Base-by-base conservation (phyloP, 92 coral and sea anemone genomes). In the Plumapathes pennacea region DNA sequence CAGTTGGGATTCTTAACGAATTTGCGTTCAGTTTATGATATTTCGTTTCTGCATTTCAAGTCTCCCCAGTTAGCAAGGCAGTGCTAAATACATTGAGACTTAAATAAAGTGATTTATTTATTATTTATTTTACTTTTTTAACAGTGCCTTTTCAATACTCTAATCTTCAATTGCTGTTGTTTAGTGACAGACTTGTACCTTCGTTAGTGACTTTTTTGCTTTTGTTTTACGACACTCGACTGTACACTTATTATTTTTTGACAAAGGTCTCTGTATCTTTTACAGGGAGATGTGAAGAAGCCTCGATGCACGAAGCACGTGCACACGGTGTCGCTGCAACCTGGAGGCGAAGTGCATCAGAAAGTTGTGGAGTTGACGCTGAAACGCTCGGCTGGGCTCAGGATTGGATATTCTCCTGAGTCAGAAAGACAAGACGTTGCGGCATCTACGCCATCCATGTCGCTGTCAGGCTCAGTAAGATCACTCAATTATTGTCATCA, bases 281-380 rank as follows among this genome's bases (percentile, higher is more conserved):
- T 15, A 2, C 33, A 86, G 95, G 32, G 38, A 27, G 67, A 52
- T 38, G 95, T 86, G 34, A 86, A 86, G 62, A 86, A 86, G 58
- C 95, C 95, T 1, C 62, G 64, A 29, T 49, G 50, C 34, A 85
- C 88, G 39, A 80, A 81, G 58, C 78, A 85, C 46, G 25, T 69
- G 2, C 84, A 85, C 71, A 34, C 58, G 26, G 95, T 85, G 11
- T 38, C 63, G 9, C 85, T 82, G 1, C 74, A 76, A 69, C 81
- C 81, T 10, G 73, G 75, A 9, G 95, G 95, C 22, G 74, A 81
- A 17, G 74, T 76, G 10, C 43, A 64, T n/a, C 83, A 78, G 38
- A 69, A 78, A 39, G 57, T 82, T 33, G 84, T 83, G 30, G 69
- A 69, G 13, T 64, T 86, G 12, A 76, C 81, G 3, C 30, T 86